Percentiles rank a stretch among this genome's conserved stretches.
These are phyloP conservation scores for Elachura formosa DNA, from an alignment of 2,113 vertebrate genomes.

Conservation along the genomic window DNA sequence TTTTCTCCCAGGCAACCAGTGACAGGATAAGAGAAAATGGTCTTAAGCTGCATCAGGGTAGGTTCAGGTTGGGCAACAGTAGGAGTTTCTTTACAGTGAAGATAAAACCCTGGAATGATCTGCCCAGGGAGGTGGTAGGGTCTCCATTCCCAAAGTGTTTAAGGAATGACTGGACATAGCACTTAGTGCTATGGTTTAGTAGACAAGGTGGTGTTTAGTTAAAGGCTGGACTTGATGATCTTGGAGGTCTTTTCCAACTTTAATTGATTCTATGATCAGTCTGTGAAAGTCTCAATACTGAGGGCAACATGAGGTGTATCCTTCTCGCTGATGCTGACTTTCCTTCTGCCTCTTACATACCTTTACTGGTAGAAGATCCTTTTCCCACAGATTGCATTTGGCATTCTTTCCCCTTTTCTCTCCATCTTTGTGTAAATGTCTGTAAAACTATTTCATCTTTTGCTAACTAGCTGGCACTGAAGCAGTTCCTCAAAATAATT, in stretches of 20 bases:
- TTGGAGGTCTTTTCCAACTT: not conserved
- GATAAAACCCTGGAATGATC: not conserved
- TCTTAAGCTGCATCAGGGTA: not conserved
- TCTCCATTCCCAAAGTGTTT: not conserved
- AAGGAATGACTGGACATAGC: not conserved
- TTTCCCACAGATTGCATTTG: not conserved
- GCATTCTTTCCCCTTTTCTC: not conserved
- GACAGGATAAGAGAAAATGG: not conserved
- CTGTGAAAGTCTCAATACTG: not conserved
- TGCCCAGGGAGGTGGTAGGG: not conserved
- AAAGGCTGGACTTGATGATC: not conserved
- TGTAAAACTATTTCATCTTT: not conserved
- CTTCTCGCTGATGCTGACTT: not conserved
- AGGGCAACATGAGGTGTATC: not conserved
- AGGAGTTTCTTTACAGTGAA: not conserved
- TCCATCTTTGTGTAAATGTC: not conserved
- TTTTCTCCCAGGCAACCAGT: not conserved
- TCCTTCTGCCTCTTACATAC: not conserved
- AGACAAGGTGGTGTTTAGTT: not conserved
- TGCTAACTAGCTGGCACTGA: not conserved
- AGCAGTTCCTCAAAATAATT: not conserved
- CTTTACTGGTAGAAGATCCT: not conserved
- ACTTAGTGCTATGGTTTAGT: not conserved
- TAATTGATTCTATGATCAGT: not conserved
- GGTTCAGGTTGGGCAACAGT: not conserved